Evolutionary conservation across 1,140 invertebrate genomes (phyloP), one percentile per base, ranked within the genome.

Genomic region (Latrodectus geometricus): DNA sequence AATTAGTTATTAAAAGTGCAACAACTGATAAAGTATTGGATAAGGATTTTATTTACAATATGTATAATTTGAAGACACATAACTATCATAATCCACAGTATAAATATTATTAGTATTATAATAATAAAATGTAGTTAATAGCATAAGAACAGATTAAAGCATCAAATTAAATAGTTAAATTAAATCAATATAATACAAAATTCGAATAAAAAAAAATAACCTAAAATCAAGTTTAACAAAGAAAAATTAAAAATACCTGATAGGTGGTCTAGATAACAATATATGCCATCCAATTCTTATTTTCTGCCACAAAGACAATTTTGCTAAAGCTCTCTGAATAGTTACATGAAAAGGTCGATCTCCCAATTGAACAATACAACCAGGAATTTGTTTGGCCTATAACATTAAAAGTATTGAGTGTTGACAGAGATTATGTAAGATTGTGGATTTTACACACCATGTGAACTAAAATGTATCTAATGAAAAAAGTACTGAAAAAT

Each of bases 331-430:
- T 87, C 98, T 92, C 89, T 96, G 94, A 48, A 99, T 90, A 14
- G 98, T 99, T 74, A 98, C 95, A 87, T 96, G 94, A 79, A 98
- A 96, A 9, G 97, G 96, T 35, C 97, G 92, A 92, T 99, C 98
- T 15, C 97, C 97, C 86, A 99, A 92, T 86, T 96, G 95, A 11
- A 99, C 91, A 75, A 95, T 92, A 91, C 97, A 99, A 78, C 95
- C 94, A 15, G 95, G 95, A 73, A 98, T 92, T 90, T 95, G 95
- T 88, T 94, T 93, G 9, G 95, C 96, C 95, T 97, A 81, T 50
- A 89, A 75, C 72, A 23, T 77, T 80, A 82, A 52, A 87, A 69
- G 15, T 69, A 69, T 69, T 8, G 20, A 69, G n/a, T 8, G 8
- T 8, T 9, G 8, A 69, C 66, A 69, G 9, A 8, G 8, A 69